Conservation (phyloP, 2,113 vertebrate genomes). For the Leuciscus idus region DNA sequence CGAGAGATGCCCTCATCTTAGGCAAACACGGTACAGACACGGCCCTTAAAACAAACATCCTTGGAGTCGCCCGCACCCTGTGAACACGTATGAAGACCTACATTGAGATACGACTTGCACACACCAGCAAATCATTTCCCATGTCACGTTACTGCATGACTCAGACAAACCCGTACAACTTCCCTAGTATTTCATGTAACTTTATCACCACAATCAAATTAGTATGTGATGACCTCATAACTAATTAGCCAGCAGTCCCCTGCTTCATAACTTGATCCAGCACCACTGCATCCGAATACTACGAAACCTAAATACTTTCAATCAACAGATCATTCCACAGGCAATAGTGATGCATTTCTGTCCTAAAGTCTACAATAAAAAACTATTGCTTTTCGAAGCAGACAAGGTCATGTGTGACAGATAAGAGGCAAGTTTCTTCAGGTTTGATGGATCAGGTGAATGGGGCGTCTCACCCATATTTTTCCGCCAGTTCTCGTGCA, state of each 20-base stretch:
- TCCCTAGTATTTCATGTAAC: neutral
- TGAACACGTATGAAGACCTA: neutral
- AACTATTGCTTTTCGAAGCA: neutral
- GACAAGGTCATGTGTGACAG: neutral
- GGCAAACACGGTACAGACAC: constrained; percentile 69
- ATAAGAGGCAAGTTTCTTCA: neutral
- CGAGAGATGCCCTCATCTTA: constrained; percentile 22
- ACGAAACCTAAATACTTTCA: too few species aligned
- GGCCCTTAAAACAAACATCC: constrained; percentile 73
- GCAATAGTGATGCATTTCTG: neutral
- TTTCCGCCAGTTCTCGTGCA: constrained; percentile 89
- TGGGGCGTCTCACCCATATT: constrained; percentile 85
- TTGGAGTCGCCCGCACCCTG: neutral
- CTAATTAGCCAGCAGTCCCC: neutral
- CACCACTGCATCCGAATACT: too few species aligned
- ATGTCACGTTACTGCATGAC: neutral
- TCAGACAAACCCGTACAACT: neutral
- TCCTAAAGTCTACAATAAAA: neutral
- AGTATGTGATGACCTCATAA: neutral
- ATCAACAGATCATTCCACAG: too few species aligned
- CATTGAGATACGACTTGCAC: neutral
- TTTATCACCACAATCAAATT: neutral
- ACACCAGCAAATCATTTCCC: constrained; percentile 1
- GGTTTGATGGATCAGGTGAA: neutral
- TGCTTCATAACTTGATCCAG: too few species aligned